Evolutionary conservation across 2,797 vertebrate genomes (phyloP).

Genomic region (Amblyopsis hoosieri): DNA sequence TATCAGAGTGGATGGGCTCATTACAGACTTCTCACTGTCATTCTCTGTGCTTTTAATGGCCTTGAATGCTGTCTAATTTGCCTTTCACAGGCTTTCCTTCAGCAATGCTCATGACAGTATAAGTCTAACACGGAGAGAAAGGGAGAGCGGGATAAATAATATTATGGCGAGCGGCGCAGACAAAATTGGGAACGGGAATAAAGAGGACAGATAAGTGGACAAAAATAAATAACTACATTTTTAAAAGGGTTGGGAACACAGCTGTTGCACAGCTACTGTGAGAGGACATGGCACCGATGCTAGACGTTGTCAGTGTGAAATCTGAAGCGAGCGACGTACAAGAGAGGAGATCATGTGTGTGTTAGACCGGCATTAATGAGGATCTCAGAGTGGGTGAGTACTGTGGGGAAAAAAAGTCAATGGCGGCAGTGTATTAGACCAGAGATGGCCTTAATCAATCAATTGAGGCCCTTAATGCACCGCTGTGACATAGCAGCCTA

Average conservation of each 20-base stretch:
- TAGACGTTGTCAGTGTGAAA: conserved; percentile 8
- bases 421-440: conserved; percentile 43
- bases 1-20: conserved; percentile 44
- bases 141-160: conserved; percentile 33
- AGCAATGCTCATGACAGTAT: conserved; percentile 20
- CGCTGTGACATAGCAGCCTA: conserved; percentile 51
- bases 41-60: conserved; percentile 51
- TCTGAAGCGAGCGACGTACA: conserved; percentile 8
- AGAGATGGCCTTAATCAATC: conserved; percentile 59
- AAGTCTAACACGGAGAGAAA: conserved; percentile 31
- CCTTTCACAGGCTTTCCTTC: conserved; percentile 33
- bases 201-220: conserved; percentile 37
- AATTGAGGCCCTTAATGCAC: conserved; percentile 55
- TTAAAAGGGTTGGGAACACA: conserved; percentile 5
- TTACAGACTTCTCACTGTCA: conserved; percentile 59
- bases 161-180: conserved; percentile 24
- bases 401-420: conserved; percentile 13
- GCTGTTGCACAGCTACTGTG: neutral
- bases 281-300: conserved; percentile 15
- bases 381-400: conserved; percentile 29
- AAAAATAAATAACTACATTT: conserved; percentile 35
- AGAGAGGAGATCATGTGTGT: conserved; percentile 5
- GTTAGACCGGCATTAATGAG: conserved; percentile 46
- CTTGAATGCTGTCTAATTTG: conserved; percentile 52
- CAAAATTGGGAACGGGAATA: conserved; percentile 29